phyloP scores from a whole-genome alignment of 2,797 vertebrate genomes.

The Vespertilio murinus region DNA sequence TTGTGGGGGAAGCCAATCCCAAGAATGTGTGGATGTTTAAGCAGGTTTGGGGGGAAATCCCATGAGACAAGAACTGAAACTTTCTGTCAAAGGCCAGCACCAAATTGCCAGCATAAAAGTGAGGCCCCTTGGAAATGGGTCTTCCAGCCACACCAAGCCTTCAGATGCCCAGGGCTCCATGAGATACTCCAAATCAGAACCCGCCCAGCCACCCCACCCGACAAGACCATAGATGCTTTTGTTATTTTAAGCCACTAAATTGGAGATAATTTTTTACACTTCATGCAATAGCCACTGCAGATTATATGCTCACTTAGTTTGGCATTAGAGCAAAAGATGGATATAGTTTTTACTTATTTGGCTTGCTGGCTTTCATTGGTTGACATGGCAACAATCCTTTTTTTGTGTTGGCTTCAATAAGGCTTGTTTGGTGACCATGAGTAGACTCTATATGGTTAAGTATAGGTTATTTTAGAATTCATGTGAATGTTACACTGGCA shows the following conservation, averaged over 20 bases:
- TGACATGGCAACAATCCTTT: neutral
- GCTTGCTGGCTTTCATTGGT: neutral
- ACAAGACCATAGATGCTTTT: neutral
- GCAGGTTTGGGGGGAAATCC: neutral
- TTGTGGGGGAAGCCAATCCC: neutral
- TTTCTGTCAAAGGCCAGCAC: neutral
- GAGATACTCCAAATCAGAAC: neutral
- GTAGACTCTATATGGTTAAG: neutral
- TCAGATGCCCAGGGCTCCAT: neutral
- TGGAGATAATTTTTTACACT: neutral
- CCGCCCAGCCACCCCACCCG: rapidly evolving
- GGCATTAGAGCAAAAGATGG: neutral
- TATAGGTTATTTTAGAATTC: neutral
- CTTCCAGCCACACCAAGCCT: neutral
- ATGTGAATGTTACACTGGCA: neutral
- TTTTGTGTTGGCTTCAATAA: neutral
- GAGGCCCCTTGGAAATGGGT: neutral
- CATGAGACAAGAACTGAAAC: neutral
- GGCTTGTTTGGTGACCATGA: neutral
- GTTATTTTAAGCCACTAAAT: neutral
- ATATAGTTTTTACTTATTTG: neutral
- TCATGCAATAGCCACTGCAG: neutral
- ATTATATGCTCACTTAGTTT: neutral
- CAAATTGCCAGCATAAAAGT: neutral
- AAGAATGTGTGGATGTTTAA: neutral